Evolutionary conservation across 2,888 invertebrate species (phyloP).

Genomic region (Hirtodrosophila confusa): DNA sequence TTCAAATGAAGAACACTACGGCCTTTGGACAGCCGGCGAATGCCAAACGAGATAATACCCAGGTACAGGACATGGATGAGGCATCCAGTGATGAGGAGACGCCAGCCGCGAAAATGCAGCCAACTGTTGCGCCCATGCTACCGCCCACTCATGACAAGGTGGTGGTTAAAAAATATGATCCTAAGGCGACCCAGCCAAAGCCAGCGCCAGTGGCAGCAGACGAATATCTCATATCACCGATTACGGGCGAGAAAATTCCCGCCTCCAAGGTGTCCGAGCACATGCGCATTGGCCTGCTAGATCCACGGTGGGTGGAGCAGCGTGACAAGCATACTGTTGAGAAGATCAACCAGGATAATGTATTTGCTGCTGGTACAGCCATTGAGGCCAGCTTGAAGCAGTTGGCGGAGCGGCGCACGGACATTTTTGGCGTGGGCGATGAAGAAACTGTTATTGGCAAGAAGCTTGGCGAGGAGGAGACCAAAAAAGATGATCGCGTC

Average conservation of each 20-base stretch:
- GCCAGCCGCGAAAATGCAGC: conserved; percentile 83
- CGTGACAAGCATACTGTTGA: conserved; percentile 97
- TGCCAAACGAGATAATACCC: conserved; percentile 85
- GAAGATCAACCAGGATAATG: conserved; percentile 94
- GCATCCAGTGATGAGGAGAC: conserved; percentile 91
- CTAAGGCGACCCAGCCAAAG: conserved; percentile 89
- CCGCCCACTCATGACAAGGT: conserved; percentile 96
- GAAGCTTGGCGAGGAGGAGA: conserved; percentile 96
- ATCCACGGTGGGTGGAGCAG: conserved; percentile 99
- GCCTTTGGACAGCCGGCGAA: conserved; percentile 76
- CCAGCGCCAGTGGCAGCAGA: conserved; percentile 89
- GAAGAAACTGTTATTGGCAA: conserved; percentile 99
- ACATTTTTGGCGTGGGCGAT: conserved; percentile 99
- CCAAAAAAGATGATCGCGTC: conserved; percentile 93
- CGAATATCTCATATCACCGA: conserved; percentile 98
- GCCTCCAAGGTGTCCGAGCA: conserved; percentile 99
- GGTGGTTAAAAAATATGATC: conserved; percentile 98
- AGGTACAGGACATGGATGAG: conserved; percentile 96
- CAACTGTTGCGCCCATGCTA: conserved; percentile 87
- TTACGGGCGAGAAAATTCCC: conserved; percentile 98
- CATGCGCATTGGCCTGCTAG: conserved; percentile 97
- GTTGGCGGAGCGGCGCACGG: conserved; percentile 99
- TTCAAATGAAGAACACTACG: conserved; percentile 84
- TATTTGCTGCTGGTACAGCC: conserved; percentile 88
- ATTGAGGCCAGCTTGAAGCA: conserved; percentile 98